These are phyloP conservation scores for Dasysyrphus albostriatus DNA, from an alignment of 2,888 invertebrate species.

Conservation along the genomic window DNA sequence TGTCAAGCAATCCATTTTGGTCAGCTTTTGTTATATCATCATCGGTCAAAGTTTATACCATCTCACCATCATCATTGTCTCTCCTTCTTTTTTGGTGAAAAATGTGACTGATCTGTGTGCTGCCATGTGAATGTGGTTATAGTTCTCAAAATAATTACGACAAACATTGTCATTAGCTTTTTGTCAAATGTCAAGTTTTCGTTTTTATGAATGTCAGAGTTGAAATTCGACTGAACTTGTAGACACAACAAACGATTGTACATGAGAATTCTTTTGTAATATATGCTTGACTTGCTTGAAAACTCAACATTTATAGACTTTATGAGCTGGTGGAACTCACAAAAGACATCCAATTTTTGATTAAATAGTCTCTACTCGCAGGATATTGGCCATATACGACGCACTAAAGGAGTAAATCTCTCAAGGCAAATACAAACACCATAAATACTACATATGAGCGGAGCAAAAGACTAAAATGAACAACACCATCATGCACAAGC, in stretches of 20 bases:
- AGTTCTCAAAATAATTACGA: constrained; percentile 15
- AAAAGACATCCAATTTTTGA: constrained; percentile 20
- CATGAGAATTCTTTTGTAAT: too few relatives aligned
- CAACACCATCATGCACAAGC: too few relatives aligned
- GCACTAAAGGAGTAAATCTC: constrained; percentile 1
- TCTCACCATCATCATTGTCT: constrained; percentile 9
- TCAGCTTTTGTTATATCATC: constrained; percentile 12
- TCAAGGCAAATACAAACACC: constrained; percentile 5
- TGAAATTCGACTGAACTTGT: too few relatives aligned
- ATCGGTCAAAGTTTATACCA: constrained; percentile 16
- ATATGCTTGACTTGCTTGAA: neutral
- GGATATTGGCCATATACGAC: constrained; percentile 14
- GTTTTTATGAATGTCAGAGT: too few relatives aligned
- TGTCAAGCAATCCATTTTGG: constrained; percentile 22
- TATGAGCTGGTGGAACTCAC: neutral
- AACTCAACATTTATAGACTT: neutral
- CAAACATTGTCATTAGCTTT: constrained; percentile 32
- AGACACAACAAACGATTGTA: too few relatives aligned
- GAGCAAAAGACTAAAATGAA: neutral
- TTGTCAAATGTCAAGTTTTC: constrained; percentile 32
- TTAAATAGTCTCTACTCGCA: neutral
- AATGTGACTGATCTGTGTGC: neutral
- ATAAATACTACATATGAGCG: neutral
- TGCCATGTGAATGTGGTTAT: neutral
- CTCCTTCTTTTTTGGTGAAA: neutral